A percentile compares a stretch with the other conserved stretches of the same genome.
Evolutionary conservation across 2,797 vertebrate genomes (phyloP).

Genomic region (Pagetopsis macropterus): DNA sequence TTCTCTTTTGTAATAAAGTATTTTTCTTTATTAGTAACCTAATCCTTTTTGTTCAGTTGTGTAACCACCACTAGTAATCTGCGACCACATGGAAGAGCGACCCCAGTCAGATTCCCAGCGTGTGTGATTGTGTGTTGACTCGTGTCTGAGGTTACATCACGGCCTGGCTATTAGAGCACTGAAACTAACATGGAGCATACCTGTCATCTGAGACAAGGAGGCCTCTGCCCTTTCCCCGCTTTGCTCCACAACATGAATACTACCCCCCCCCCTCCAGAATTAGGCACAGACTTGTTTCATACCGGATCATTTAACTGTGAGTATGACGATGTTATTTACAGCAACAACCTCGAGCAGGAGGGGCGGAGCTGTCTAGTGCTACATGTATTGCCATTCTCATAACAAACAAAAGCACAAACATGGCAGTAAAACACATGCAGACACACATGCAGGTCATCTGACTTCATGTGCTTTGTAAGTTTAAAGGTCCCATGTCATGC

Average conservation of each 20-base stretch:
- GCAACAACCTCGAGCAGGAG: not conserved
- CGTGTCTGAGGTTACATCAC: slow-evolving; percentile 15
- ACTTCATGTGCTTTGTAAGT: not conserved
- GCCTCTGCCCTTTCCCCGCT: slow-evolving; percentile 28
- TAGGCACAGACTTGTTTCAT: not conserved
- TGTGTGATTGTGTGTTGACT: not conserved
- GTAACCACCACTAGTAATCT: not conserved
- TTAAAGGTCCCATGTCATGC: too few relatives aligned
- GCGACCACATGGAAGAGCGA: too few relatives aligned
- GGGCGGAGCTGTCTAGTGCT: not conserved
- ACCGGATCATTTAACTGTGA: not conserved
- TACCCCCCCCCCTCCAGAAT: not conserved
- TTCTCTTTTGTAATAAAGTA: not conserved
- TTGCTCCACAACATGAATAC: not conserved
- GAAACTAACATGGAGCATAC: slow-evolving; percentile 25
- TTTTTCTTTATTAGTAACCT: not conserved
- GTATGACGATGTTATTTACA: slow-evolving; percentile 29
- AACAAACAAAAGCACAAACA: slow-evolving; percentile 3
- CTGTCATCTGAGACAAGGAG: slow-evolving; percentile 44
- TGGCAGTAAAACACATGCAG: not conserved
- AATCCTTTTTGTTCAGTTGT: not conserved
- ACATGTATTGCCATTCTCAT: not conserved
- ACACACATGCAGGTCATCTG: not conserved
- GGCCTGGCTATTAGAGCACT: not conserved
- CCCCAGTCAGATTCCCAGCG: not conserved